Base-by-base conservation (phyloP, 2,797 vertebrate species). In the Euthynnus affinis region DNA sequence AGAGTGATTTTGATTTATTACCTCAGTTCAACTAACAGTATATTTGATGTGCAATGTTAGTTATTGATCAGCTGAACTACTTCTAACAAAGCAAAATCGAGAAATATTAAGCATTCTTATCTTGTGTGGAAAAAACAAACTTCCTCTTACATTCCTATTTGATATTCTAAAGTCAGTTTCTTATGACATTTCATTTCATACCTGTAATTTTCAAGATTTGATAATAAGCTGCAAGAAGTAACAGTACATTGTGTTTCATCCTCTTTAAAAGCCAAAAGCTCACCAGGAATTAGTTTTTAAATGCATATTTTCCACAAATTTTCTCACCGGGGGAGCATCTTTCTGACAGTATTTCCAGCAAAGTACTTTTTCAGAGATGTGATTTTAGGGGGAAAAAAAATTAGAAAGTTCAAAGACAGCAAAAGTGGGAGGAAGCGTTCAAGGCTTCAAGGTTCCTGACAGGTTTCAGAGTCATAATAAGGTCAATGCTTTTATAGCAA, bases 171-270 rank as follows among this genome's bases (percentile, higher is more conserved):
- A 25, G 10, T 42, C 7, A 5, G 2, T 62, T 68, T 65, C 29
- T 37, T 14, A 14, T 80, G 51, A n/a, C 42, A 71, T 71, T 81
- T 72, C 4, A 25, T 29, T 56, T 67, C 0, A 72, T 44, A 71
- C n/a, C 17, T 71, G 9, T 25, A 53, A 48, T 18, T 15, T 44
- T 57, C 46, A 18, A 58, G 6, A 60, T 20, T 18, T 8, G 0
- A 34, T 22, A 40, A 67, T 48, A 23, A 63, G 22, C 8, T n/a
- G 5, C 27, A n/a, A 51, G 5, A 27, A 22, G 46, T 15, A 9
- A 0, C 58, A 42, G 2, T 29, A 1, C 27, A 29, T 25, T 37
- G 48, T 8, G n/a, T 62, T 48, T 59, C n/a, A 17, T 65, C 9
- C 27, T 25, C 6, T 52, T 57, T 18, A 4, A 71, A 62, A 29